Conservation (phyloP, 2,113 vertebrate species). For the Myanophis thanlyinensis region DNA sequence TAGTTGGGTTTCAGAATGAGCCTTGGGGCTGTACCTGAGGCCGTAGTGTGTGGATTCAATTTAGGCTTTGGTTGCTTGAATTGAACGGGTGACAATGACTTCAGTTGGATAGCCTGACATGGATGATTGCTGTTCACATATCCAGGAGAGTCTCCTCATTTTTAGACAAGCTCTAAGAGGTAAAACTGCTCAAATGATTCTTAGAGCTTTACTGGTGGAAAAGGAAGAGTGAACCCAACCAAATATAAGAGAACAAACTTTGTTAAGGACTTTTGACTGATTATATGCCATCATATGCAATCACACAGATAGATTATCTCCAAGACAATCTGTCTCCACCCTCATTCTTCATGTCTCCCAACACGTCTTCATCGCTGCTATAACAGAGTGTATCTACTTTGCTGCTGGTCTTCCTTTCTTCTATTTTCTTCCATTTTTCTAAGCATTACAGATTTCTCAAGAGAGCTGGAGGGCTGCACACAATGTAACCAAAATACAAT, state of each 20-base stretch:
- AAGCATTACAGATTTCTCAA: neutral
- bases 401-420: neutral
- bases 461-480: neutral
- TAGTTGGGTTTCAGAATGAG: neutral
- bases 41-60: neutral
- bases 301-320: neutral
- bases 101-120: neutral
- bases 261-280: neutral
- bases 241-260: neutral
- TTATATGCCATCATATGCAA: neutral
- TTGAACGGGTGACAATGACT: neutral
- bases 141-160: neutral
- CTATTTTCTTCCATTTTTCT: neutral
- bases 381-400: neutral
- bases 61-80: neutral
- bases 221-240: neutral
- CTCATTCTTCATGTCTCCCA: neutral
- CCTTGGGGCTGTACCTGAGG: neutral
- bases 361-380: neutral
- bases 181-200: neutral
- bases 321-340: neutral
- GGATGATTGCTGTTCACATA: neutral
- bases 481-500: neutral
- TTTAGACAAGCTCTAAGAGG: neutral
- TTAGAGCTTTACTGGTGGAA: neutral